A percentile compares a stretch with the other conserved stretches of the same genome.
Conservation (phyloP, 2,113 vertebrate genomes). For the Alligator sinensis region DNA sequence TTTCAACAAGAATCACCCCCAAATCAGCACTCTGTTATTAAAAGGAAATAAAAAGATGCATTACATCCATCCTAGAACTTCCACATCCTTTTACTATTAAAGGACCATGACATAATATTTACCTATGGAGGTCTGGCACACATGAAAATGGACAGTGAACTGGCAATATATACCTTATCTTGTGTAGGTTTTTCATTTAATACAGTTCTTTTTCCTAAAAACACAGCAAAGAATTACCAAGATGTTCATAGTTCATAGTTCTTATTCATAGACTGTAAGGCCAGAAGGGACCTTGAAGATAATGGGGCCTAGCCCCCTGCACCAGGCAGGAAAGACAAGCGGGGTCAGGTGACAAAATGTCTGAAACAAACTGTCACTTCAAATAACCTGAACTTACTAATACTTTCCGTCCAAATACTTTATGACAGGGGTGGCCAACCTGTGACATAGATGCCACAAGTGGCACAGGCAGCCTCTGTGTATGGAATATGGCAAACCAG, state of each 20-base stretch:
- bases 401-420: neutral
- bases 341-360: neutral
- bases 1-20: neutral
- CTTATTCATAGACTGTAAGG: too few relatives aligned
- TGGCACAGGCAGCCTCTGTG: too few relatives aligned
- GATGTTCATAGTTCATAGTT: too few relatives aligned
- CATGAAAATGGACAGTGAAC: neutral
- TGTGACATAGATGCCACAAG: too few relatives aligned
- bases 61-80: neutral
- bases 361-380: neutral
- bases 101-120: slow-evolving; percentile 37
- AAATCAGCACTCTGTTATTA: neutral
- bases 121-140: neutral
- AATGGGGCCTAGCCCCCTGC: too few relatives aligned
- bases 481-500: too few relatives aligned
- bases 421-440: neutral
- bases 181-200: neutral
- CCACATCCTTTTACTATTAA: neutral
- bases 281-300: too few relatives aligned
- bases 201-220: neutral
- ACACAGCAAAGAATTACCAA: neutral
- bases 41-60: slow-evolving; percentile 27
- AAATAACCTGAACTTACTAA: neutral
- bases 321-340: too few relatives aligned
- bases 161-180: slow-evolving; percentile 36